Base-by-base conservation (phyloP, 2,888 invertebrate species). In the Eledona agricola region DNA sequence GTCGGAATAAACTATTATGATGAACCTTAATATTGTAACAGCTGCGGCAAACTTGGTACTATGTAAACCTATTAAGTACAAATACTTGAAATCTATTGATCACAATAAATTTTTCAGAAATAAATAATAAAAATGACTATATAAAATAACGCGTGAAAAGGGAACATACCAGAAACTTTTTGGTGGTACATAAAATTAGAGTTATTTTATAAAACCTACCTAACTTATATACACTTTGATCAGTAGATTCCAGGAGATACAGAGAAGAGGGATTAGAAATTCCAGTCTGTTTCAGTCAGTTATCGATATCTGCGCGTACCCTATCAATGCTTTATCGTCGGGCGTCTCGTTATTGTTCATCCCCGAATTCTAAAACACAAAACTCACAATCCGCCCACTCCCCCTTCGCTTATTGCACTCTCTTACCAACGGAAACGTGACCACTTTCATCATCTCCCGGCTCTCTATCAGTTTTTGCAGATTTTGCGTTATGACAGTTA, bases 231-330 rank as follows among this genome's bases (percentile, higher is more conserved):
- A 51, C 66, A 65, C 63, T 65, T 62, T 66, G 67, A 69, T 69
- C 71, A 67, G 65, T 67, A 68, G 68, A 70, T 70, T 70, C 65
- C 69, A 67, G 63, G 62, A 65, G 60, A 60, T 57, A 60, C 58
- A 55, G 56, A 58, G 62, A 47, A 63, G 53, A 51, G 46, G 34
- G 20, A 55, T 51, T 38, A 31, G 45, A 28, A 26, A 51, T 51
- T 51, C 60, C 58, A 65, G 65, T 66, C 62, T 61, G 45, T 67
- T 67, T 71, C 70, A 93, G 82, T 93, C 93, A 63, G 90, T 89
- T 75, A 96, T 88, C 67, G 96, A 95, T 74, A 99, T 89, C 81
- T 98, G 97, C 75, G 98, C 99, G 82, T 89, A 98, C 71, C 98
- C 98, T 73, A 97, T 86, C 63, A 99, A 83, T 28, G 95, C 90